These are phyloP conservation scores for Smutsia temminckii DNA, from an alignment of 2,797 vertebrate species.

Conservation along the genomic window DNA sequence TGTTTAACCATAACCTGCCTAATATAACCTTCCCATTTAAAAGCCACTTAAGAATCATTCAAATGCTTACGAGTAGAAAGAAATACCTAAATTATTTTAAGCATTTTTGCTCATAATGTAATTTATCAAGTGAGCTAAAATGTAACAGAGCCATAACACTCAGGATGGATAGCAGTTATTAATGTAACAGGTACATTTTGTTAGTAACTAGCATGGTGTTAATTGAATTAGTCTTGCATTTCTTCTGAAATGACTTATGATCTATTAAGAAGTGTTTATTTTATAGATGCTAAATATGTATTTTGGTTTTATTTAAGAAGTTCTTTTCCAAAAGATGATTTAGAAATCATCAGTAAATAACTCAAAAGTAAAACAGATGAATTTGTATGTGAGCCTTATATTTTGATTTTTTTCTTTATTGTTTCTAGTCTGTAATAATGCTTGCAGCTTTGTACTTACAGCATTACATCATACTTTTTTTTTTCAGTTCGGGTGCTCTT, in stretches of 20 bases:
- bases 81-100: constrained; percentile 12
- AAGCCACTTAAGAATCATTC: not conserved
- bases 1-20: not conserved
- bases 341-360: not conserved
- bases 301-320: constrained; percentile 26
- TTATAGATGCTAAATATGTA: not conserved
- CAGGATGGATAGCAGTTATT: not conserved
- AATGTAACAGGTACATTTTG: constrained; percentile 28
- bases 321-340: not conserved
- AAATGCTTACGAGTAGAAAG: not conserved
- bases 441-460: not conserved
- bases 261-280: constrained; percentile 13
- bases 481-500: not conserved
- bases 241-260: constrained; percentile 44
- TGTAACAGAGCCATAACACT: not conserved
- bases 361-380: not conserved
- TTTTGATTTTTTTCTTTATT: not conserved
- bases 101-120: constrained; percentile 33
- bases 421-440: not conserved
- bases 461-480: not conserved
- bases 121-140: constrained; percentile 48
- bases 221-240: constrained; percentile 42
- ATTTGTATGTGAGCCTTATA: not conserved
- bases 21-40: constrained; percentile 21
- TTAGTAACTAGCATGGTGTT: not conserved